Conservation (phyloP, 2,888 invertebrate genomes). For the Drosophila hamatofila region DNA sequence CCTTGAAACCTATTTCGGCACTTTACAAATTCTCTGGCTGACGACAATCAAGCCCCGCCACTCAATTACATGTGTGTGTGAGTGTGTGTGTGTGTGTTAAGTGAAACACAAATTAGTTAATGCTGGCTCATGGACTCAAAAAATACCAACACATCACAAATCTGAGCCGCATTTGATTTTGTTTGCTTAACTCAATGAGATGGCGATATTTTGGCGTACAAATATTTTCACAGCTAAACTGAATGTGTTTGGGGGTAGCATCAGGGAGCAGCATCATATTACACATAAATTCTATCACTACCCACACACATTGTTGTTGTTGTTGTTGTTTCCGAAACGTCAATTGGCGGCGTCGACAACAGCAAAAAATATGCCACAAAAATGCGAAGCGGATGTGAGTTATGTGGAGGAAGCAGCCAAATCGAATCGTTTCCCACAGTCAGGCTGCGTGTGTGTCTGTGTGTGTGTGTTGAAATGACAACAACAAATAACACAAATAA, state of each 20-base stretch:
- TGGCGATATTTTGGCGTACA: constrained; percentile 51
- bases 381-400: constrained; percentile 69
- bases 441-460: neutral
- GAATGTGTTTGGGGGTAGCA: constrained; percentile 31
- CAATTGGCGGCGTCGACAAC: constrained; percentile 35
- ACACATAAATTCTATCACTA: constrained; percentile 46
- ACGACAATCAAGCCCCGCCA: constrained; percentile 11
- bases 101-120: constrained; percentile 47
- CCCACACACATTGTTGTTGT: neutral
- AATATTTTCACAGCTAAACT: constrained; percentile 58
- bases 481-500: constrained; percentile 73
- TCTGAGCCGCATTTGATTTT: constrained; percentile 58
- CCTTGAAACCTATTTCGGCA: constrained; percentile 14
- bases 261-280: constrained; percentile 41
- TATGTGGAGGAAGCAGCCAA: constrained; percentile 62
- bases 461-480: constrained; percentile 41
- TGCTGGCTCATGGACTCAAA: neutral
- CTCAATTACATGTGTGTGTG: constrained; percentile 21
- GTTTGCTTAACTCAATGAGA: constrained; percentile 67
- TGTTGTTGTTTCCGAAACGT: constrained; percentile 31
- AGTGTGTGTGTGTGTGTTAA: constrained; percentile 34
- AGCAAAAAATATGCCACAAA: constrained; percentile 50
- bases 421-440: constrained; percentile 52
- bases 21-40: constrained; percentile 17
- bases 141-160: constrained; percentile 15